Evolutionary conservation across 2,113 vertebrate species (phyloP), one percentile per base, ranked within the genome.

Genomic region (Zeus faber): DNA sequence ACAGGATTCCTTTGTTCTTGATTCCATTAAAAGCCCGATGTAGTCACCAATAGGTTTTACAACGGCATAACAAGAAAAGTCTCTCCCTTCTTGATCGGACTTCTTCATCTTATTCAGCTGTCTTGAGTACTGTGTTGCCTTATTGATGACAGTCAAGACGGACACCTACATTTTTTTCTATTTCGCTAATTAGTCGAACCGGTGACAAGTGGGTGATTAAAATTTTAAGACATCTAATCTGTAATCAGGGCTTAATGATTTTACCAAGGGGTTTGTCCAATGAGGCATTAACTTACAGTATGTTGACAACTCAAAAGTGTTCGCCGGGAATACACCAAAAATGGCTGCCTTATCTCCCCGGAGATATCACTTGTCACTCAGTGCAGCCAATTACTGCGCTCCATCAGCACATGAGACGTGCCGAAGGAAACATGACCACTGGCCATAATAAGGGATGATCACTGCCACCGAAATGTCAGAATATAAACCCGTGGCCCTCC

Each of bases 11-110:
- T 75, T 54, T 39, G 56, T 59, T 6, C 65, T 56, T 58, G 54
- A 35, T 70, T 76, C 80, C 72, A 79, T 85, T 83, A 80, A 61
- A 47, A 37, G 51, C 11, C 31, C 43, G 22, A 55, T 47, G 49
- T 33, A 16, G 39, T 63, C 57, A 49, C 33, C 61, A 54, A 23
- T 35, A 40, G 21, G 33, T 5, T 17, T 63, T 52, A 59, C 51
- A 51, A 21, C 48, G 22, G 26, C 52, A 6, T 35, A 46, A 62
- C 2, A 62, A 60, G 61, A 64, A 51, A 50, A 33, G 4, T 20
- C 9, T 40, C 51, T 56, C 58, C 40, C 44, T 37, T 14, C 6
- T n/a, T 35, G 33, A 3, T 35, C 33, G n/a, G 9, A n/a, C n/a
- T n/a, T n/a, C n/a, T n/a, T n/a, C n/a, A n/a, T n/a, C n/a, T n/a